Conservation (phyloP, 2,113 vertebrate species). For the Trichomycterus rosablanca region DNA sequence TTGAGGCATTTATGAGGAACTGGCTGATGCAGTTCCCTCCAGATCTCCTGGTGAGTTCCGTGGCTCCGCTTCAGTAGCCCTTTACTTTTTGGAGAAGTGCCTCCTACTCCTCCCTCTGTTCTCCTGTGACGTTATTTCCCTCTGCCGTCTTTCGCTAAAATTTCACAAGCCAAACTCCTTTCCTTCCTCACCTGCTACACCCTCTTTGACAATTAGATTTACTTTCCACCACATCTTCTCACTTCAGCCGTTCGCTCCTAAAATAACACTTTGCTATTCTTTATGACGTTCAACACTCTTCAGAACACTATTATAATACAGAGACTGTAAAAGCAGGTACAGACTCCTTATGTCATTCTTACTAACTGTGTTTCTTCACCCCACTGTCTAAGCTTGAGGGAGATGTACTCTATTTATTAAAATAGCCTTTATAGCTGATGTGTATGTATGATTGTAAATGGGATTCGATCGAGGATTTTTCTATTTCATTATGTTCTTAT, state of each 20-base stretch:
- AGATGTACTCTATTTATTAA: constrained; percentile 6
- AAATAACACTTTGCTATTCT: constrained; percentile 4
- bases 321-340: constrained; percentile 12
- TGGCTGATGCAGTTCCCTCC: constrained; percentile 76
- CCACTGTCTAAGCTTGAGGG: constrained; percentile 2
- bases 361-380: constrained; percentile 7
- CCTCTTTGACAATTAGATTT: constrained; percentile 3
- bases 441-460: no score
- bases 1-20: constrained; percentile 79
- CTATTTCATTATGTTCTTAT: background rate
- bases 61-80: constrained; percentile 66
- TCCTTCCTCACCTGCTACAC: constrained; percentile 49
- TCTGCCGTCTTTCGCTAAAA: constrained; percentile 54
- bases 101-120: constrained; percentile 44
- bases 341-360: constrained; percentile 6
- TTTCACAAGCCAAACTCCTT: constrained; percentile 50
- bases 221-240: constrained; percentile 14
- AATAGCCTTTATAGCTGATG: background rate
- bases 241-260: background rate
- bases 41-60: constrained; percentile 70
- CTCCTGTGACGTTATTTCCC: constrained; percentile 47
- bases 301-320: constrained; percentile 4
- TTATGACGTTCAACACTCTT: background rate
- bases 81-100: constrained; percentile 52
- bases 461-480: background rate